Percentiles rank a stretch among this genome's conserved stretches.
Evolutionary conservation across 2,113 vertebrate genomes (phyloP).

Genomic region (Tilapia sparmanii): DNA sequence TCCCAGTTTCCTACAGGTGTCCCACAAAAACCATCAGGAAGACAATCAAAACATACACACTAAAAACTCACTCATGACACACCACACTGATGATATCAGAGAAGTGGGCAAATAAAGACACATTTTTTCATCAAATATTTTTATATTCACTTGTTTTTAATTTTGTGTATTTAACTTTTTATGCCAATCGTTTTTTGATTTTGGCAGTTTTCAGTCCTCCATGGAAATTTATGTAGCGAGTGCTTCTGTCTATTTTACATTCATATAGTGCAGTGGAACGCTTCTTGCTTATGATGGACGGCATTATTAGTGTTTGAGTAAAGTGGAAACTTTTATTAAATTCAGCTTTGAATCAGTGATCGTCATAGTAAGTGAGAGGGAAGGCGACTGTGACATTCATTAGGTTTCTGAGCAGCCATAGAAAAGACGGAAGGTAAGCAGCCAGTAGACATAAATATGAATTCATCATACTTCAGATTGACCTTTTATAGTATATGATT

Average conservation of each 20-base stretch:
- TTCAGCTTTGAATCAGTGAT: background rate
- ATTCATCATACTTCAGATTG: background rate
- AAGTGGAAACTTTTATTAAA: background rate
- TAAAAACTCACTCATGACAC: background rate
- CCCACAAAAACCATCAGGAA: background rate
- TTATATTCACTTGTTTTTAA: background rate
- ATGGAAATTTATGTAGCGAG: fast-evolving
- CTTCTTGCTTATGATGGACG: background rate
- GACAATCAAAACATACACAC: background rate
- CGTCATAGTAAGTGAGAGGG: background rate
- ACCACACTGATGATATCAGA: background rate
- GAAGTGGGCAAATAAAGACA: background rate
- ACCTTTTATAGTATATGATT: background rate
- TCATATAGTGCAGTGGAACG: background rate
- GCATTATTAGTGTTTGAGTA: background rate
- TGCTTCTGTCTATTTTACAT: background rate
- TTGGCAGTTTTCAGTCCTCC: background rate
- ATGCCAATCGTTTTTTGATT: fast-evolving
- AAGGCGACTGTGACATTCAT: background rate
- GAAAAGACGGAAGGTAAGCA: background rate
- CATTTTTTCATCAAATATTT: too few species aligned
- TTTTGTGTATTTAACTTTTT: background rate
- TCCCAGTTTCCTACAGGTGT: background rate
- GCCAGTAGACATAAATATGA: background rate
- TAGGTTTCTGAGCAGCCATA: background rate